Conservation (phyloP, 2,113 vertebrate genomes). For the Gobius niger region DNA sequence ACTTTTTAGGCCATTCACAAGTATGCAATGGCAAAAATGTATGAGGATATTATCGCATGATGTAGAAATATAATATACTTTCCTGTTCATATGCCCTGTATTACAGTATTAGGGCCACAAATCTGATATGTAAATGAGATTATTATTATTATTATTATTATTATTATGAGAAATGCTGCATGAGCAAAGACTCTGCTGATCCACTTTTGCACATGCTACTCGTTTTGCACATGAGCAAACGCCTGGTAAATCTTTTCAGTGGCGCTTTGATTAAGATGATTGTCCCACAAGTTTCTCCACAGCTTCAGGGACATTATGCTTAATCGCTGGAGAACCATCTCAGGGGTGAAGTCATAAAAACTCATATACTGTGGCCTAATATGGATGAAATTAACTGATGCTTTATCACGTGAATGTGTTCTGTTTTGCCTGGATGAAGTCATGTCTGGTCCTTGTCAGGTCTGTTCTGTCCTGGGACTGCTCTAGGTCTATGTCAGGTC, state of each 20-base stretch:
- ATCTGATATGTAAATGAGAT: too few relatives aligned
- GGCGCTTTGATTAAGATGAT: not conserved
- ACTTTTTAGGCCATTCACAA: not conserved
- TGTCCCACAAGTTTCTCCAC: not conserved
- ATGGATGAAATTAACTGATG: not conserved
- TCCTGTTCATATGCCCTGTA: too few relatives aligned
- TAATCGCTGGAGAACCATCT: not conserved
- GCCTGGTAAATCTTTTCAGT: not conserved
- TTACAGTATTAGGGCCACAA: too few relatives aligned
- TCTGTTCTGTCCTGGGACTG: conserved; percentile 23
- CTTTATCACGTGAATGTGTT: conserved; percentile 13
- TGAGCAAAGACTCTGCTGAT: too few relatives aligned
- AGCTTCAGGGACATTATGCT: not conserved
- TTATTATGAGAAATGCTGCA: too few relatives aligned
- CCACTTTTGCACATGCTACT: too few relatives aligned
- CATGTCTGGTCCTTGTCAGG: conserved; percentile 48
- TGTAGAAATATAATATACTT: not conserved
- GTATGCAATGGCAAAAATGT: not conserved
- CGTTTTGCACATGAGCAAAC: too few relatives aligned
- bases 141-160: too few relatives aligned
- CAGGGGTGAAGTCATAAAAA: not conserved
- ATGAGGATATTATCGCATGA: not conserved
- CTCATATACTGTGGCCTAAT: not conserved
- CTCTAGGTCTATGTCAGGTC: not conserved
- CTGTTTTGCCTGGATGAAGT: conserved; percentile 35